Base-by-base conservation (phyloP, 2,797 vertebrate genomes). In the Euphonia xanthogaster region DNA sequence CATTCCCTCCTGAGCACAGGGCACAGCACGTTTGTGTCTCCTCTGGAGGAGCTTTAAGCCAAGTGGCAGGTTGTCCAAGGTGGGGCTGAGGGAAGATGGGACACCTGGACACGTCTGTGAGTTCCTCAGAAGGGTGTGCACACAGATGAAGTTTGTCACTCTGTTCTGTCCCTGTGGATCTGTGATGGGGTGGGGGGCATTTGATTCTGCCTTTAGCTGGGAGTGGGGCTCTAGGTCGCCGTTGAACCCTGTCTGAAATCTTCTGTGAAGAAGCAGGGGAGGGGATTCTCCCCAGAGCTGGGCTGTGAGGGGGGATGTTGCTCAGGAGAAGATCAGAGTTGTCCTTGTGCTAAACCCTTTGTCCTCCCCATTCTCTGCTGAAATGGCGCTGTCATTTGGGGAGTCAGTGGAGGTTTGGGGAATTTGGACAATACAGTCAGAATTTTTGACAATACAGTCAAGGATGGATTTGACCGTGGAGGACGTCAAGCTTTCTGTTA, bases 101-200 rank as follows among this genome's bases (percentile, higher is more conserved):
- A 55, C 37, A 27, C 33, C 33, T 10, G 50, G 10, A 25, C 9
- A 51, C 3, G 1, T 7, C 14, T 0, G 0, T 10, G 37, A 15
- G 67, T 19, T 47, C 45, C 55, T 65, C 9, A 2, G 22, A 16
- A 30, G 23, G 63, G 10, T 14, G 21, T 25, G 47, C 8, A 5
- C 8, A 0, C 1, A 5, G 30, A 47, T 61, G 5, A 2, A 6
- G 19, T 7, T 5, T 30, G 53, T 73, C 8, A 1, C 7, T 9
- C 28, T 63, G 22, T 11, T 6, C 55, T 31, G 28, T 40, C 21
- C 2, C n/a, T 5, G 1, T 37, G 45, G 33, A 4, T 44, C 42
- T 75, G 15, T 62, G 42, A 5, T 13, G 28, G 24, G 31, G 6
- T 9, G 37, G 33, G 31, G 30, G 19, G 6, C 28, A 22, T 65